These are phyloP conservation scores for Pogoniulus pusillus DNA, from an alignment of 2,797 vertebrate species.

Conservation along the genomic window DNA sequence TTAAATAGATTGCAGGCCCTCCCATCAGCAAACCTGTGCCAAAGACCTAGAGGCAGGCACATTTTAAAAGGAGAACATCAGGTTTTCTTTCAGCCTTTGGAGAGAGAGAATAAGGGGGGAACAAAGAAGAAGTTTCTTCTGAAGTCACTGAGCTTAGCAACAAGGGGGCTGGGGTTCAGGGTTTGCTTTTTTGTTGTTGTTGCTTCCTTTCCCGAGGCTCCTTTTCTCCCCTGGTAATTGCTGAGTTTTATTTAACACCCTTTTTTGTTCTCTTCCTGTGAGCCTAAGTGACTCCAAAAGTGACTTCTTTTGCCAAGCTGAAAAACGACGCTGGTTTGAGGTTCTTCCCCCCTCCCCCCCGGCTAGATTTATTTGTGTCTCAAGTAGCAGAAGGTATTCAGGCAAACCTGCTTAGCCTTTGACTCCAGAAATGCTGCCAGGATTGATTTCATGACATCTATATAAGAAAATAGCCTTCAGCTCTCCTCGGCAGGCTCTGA, in stretches of 20 bases:
- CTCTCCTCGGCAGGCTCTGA: slow-evolving; percentile 68
- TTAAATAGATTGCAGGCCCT: slow-evolving; percentile 92
- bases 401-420: slow-evolving; percentile 72
- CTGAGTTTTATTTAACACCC: not conserved
- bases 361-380: slow-evolving; percentile 36
- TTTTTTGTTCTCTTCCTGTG: not conserved
- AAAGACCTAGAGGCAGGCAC: slow-evolving; percentile 87
- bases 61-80: slow-evolving; percentile 84
- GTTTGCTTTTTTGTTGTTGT: not conserved
- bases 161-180: not conserved
- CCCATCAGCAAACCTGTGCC: slow-evolving; percentile 85
- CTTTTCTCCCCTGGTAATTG: not conserved
- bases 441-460: slow-evolving; percentile 72
- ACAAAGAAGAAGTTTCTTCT: slow-evolving; percentile 61
- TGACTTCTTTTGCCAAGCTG: not conserved
- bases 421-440: slow-evolving; percentile 64
- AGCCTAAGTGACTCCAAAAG: no score
- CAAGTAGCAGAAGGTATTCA: slow-evolving; percentile 51
- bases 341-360: not conserved
- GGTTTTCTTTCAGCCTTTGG: slow-evolving; percentile 75
- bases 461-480: slow-evolving; percentile 68
- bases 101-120: slow-evolving; percentile 62
- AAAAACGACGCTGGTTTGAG: slow-evolving; percentile 55
- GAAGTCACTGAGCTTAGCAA: not conserved
- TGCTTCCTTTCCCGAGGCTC: not conserved